A percentile compares a stretch with the other conserved stretches of the same genome.
Evolutionary conservation across 1,140 invertebrate species (phyloP).

Genomic region (Cardiocondyla obscurior): DNA sequence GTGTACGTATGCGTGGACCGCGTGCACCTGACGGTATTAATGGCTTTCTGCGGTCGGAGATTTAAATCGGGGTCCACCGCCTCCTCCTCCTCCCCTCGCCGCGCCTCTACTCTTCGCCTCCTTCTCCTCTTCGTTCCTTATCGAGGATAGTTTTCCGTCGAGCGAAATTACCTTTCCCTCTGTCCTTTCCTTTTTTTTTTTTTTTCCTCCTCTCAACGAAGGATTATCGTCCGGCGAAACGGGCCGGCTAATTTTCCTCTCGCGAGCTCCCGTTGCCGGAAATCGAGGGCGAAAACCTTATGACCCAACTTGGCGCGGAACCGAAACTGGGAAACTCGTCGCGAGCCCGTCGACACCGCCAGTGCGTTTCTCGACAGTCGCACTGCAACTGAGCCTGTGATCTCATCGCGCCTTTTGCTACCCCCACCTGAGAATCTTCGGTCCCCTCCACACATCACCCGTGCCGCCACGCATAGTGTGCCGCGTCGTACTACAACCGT

Average conservation of each 20-base stretch:
- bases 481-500: slow-evolving; percentile 64
- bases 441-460: slow-evolving; percentile 32
- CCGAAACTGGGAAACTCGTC: background rate
- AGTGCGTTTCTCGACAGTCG: slow-evolving; percentile 81
- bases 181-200: background rate
- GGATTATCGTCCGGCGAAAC: background rate
- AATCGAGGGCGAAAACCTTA: background rate
- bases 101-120: background rate
- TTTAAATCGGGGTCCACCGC: slow-evolving; percentile 43
- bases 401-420: slow-evolving; percentile 76
- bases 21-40: slow-evolving; percentile 39
- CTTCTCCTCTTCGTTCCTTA: background rate
- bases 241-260: background rate
- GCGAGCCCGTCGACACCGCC: slow-evolving; percentile 45
- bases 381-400: slow-evolving; percentile 82
- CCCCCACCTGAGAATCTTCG: slow-evolving; percentile 69
- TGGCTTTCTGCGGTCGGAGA: slow-evolving; percentile 45
- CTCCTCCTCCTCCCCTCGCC: background rate
- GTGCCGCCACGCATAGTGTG: slow-evolving; percentile 52
- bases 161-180: background rate
- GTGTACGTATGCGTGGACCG: slow-evolving; percentile 18
- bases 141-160: background rate
- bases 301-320: background rate
- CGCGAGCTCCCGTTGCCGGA: background rate
- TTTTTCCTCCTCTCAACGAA: background rate